Evolutionary conservation across 2,113 vertebrate species (phyloP), one percentile per base, ranked within the genome.

Genomic region (Athene cunicularia): DNA sequence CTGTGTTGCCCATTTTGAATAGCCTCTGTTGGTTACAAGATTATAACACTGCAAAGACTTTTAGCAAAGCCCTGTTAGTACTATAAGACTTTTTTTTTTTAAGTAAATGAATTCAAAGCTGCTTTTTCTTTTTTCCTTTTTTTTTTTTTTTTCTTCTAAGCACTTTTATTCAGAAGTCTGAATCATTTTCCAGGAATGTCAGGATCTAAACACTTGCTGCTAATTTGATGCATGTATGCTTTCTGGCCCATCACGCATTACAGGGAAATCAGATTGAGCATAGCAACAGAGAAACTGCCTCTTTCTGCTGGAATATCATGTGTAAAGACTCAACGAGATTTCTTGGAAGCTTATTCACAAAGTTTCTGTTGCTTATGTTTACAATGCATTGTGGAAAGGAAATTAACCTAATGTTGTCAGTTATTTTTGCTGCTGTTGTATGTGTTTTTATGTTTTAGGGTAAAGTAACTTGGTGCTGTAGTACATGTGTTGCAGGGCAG

Each of bases 131-230:
- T 2, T 28, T 30, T 35, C 86, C 24, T 21, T 52, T 49, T 23
- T 27, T 41, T 84, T 33, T 30, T 49, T 64, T 72, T 56, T 53
- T 37, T 1, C 9, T 68, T 68, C 19, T 74, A 18, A 88, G 58
- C 18, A 43, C 55, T 92, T 85, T 64, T 76, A 75, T 79, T 81
- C 50, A 88, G 23, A 82, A 60, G 87, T 26, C 80, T 93, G 93
- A 96, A 85, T 94, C n/a, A 63, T 91, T 96, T 96, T 90, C 49
- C 35, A 85, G 81, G 76, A 93, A 93, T 85, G 87, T 75, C 74
- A 88, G 62, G 66, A 85, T 88, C 84, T 90, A 87, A 89, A 55
- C 45, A 63, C 74, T 95, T 93, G 77, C 56, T 71, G 58, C 39
- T 94, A 37, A 94, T 91, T 94, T 90, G 87, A 63, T 35, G 58